phyloP scores from a whole-genome alignment of 2,888 invertebrate species.

The Hecatera dysodea region DNA sequence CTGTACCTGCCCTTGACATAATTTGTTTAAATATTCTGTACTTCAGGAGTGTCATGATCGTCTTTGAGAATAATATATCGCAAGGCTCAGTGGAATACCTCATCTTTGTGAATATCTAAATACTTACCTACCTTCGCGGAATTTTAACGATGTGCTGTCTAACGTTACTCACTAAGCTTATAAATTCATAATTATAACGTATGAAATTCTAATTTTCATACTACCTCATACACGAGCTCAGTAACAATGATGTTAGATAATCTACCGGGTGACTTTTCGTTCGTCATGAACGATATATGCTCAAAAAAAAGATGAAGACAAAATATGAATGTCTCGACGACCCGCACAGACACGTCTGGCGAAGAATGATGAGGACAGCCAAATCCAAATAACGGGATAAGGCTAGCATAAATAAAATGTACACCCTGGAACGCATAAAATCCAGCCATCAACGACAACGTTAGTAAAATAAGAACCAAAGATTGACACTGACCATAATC shows the following conservation, averaged over 20 bases:
- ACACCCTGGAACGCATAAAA: background rate
- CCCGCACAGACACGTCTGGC: background rate
- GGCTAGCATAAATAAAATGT: background rate
- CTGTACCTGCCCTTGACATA: background rate
- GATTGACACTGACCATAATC: background rate
- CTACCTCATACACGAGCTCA: background rate
- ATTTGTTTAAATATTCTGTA: background rate
- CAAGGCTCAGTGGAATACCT: slow-evolving; percentile 27
- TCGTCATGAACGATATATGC: background rate
- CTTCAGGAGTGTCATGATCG: slow-evolving; percentile 6
- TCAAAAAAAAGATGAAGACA: background rate
- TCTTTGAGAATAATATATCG: slow-evolving; percentile 54
- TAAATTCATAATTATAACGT: slow-evolving; percentile 2
- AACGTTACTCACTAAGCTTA: slow-evolving; percentile 6
- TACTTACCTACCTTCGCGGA: slow-evolving; percentile 2
- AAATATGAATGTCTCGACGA: background rate
- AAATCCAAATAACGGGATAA: no score
- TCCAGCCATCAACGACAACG: background rate
- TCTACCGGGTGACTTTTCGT: background rate
- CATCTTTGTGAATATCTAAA: slow-evolving; percentile 50
- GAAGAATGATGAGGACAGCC: background rate
- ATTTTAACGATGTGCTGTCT: slow-evolving; percentile 30
- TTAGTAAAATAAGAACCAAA: background rate
- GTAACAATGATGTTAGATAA: background rate
- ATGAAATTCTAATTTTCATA: background rate